Base-by-base conservation (phyloP, 2,888 invertebrate species). In the Scaptomyza tumidula region DNA sequence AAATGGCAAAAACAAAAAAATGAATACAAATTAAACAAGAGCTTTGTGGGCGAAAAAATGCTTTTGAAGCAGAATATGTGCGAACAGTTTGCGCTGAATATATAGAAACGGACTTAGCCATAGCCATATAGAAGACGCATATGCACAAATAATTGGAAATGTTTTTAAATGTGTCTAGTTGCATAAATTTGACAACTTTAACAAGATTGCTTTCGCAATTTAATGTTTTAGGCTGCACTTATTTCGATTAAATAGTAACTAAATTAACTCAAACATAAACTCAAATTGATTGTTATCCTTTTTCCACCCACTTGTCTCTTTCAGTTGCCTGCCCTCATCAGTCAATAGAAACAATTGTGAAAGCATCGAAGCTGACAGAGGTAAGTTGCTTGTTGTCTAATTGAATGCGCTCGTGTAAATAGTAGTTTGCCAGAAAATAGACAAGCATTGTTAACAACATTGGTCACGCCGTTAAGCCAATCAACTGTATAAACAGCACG, bases 401-500 rank as follows among this genome's bases (percentile, higher is more conserved):
- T 80, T 78, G 71, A 71, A 75, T 66, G 63, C 62, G 33, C 37
- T 49, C 45, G 61, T 46, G 75, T 50, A 82, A 83, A 83, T 71
- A 78, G 6, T n/a, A n/a, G 6, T 49, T 16, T 7, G 49, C 55
- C 59, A 52, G 61, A 69, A 78, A 72, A 72, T 78, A 74, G 77
- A 77, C 77, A 85, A 87, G 87, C 76, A 77, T 88, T 86, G 75
- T 77, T 78, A 71, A 68, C 73, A 74, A 71, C 63, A 67, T 67
- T 62, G 68, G 72, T 69, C 80, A 78, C 76, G 60, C 80, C 73
- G 73, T 77, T 71, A 80, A 85, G 79, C 87, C 87, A 86, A 86
- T 86, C 89, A 86, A 79, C 85, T 71, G 75, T 79, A 75, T 86
- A 81, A 90, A 89, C 76, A 86, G 68, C 67, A 85, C 71, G 70